These are phyloP conservation scores for Solenodon paradoxus DNA, from an alignment of 2,113 vertebrate genomes.

Conservation along the genomic window DNA sequence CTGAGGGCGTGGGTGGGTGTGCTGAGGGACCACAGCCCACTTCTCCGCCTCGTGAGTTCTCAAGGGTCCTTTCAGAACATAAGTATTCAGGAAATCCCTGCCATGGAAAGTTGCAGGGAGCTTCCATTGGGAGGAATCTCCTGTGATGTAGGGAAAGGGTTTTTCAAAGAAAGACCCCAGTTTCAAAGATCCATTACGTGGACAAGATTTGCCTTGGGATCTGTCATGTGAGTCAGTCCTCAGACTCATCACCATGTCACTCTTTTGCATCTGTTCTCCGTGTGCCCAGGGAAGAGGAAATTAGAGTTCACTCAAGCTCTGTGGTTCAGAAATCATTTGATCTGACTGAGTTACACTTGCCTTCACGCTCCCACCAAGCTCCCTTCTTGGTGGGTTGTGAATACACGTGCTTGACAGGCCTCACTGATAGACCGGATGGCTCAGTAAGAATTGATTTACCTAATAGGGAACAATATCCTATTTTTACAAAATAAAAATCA, in stretches of 20 bases:
- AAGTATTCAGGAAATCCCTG: neutral
- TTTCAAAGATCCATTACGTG: neutral
- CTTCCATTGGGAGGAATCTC: neutral
- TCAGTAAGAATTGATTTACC: neutral
- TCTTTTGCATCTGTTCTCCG: neutral
- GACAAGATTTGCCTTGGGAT: neutral
- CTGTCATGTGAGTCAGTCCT: neutral
- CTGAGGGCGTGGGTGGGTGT: neutral
- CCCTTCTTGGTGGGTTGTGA: neutral
- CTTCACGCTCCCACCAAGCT: neutral
- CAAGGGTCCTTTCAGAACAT: neutral
- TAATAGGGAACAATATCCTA: neutral
- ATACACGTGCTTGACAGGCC: neutral
- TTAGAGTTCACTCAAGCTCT: neutral
- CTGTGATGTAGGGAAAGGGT: neutral
- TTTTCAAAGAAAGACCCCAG: conserved; percentile 17
- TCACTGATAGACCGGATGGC: neutral
- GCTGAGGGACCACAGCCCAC: neutral
- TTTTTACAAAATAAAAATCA: neutral
- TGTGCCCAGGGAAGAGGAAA: neutral
- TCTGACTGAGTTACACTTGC: neutral
- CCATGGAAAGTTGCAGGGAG: neutral
- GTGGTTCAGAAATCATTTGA: neutral
- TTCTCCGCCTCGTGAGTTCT: neutral
- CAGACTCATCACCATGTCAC: neutral